phyloP scores from a whole-genome alignment of 2,888 invertebrate species.

The Stenurella melanura region DNA sequence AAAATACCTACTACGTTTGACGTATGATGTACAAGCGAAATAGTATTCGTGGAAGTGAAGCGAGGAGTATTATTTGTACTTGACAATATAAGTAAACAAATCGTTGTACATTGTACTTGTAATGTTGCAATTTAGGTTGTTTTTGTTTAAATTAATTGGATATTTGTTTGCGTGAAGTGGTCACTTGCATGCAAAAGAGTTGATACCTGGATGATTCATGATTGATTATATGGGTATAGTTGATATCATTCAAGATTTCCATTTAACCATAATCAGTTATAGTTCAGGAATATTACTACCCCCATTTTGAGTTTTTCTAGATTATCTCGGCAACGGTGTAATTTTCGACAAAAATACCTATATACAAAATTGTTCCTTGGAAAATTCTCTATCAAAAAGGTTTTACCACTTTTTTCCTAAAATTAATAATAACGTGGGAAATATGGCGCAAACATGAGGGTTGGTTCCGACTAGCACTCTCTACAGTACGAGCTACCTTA shows the following conservation, averaged over 20 bases:
- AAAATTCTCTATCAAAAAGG: too few species aligned
- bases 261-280: background rate
- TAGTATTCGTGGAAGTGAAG: conserved; percentile 14
- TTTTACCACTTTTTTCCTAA: too few species aligned
- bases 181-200: conserved; percentile 2
- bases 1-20: conserved; percentile 23
- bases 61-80: background rate
- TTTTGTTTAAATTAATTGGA: conserved; percentile 26
- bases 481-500: too few species aligned
- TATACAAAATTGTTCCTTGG: too few species aligned
- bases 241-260: background rate
- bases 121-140: background rate
- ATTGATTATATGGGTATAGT: background rate
- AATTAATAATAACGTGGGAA: too few species aligned
- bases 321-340: too few species aligned
- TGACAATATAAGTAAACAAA: conserved; percentile 27
- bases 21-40: background rate
- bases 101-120: background rate
- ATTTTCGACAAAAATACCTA: too few species aligned
- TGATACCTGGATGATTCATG: background rate
- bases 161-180: background rate
- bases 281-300: background rate
- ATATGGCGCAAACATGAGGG: too few species aligned
- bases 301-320: too few species aligned
- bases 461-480: too few species aligned